phyloP scores from a whole-genome alignment of 2,797 vertebrate genomes.

The Ptychobarbus kaznakovi region DNA sequence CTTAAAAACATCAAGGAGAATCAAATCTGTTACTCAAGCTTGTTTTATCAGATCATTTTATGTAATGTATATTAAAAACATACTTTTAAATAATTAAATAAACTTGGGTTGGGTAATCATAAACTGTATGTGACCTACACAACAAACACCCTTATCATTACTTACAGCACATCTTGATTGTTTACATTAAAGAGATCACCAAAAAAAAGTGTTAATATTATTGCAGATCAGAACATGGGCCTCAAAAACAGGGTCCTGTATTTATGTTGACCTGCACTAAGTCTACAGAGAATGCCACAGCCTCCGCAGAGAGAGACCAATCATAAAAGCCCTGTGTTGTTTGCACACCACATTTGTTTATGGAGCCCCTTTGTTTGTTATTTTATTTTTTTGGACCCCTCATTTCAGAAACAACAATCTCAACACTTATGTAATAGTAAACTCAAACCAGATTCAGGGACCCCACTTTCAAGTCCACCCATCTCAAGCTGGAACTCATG shows the following conservation, averaged over 20 bases:
- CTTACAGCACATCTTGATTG: not conserved
- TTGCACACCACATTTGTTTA: constrained; percentile 69
- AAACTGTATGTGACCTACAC: not conserved
- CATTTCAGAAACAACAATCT: constrained; percentile 68
- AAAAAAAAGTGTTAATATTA: not conserved
- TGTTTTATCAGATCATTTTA: not conserved
- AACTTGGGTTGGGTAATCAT: not conserved
- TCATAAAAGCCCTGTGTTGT: constrained; percentile 57
- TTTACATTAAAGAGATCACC: not conserved
- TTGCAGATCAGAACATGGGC: not conserved
- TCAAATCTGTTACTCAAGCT: not conserved
- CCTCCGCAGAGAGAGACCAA: constrained; percentile 51
- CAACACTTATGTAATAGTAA: constrained; percentile 71
- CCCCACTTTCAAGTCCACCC: constrained; percentile 64
- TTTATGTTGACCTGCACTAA: constrained; percentile 8
- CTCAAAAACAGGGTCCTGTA: not conserved
- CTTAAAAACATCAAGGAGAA: not conserved
- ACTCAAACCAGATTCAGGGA: constrained; percentile 71
- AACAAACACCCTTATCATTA: not conserved
- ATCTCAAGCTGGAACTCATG: constrained; percentile 41
- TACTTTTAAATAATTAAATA: not conserved
- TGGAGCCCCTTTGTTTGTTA: constrained; percentile 65
- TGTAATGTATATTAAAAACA: not conserved
- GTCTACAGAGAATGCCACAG: constrained; percentile 14
- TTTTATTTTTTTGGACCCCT: constrained; percentile 68